These are phyloP conservation scores for Nomia melanderi DNA, from an alignment of 1,140 invertebrate species.

Conservation along the genomic window DNA sequence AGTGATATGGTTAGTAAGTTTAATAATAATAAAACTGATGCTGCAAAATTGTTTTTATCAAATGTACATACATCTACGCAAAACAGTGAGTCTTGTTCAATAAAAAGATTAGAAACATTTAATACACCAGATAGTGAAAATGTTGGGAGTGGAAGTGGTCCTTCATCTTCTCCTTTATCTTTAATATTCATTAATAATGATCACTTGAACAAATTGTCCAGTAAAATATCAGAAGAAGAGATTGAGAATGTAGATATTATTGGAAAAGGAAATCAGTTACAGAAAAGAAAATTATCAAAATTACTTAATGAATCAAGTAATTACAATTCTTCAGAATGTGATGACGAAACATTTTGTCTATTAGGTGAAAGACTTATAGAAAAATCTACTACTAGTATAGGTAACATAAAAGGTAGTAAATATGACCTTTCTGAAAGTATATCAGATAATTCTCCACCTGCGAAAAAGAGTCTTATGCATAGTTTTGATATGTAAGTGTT, in stretches of 20 bases:
- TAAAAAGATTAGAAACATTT: background rate
- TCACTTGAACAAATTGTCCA: background rate
- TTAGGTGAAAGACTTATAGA: slow-evolving; percentile 47
- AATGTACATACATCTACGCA: background rate
- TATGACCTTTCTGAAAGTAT: slow-evolving; percentile 32
- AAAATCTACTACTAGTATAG: background rate
- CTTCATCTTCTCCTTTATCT: background rate
- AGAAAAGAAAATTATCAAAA: background rate
- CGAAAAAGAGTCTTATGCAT: slow-evolving; percentile 52
- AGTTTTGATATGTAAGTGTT: slow-evolving; percentile 65
- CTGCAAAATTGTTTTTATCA: background rate
- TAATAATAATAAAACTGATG: background rate
- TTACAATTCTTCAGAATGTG: background rate
- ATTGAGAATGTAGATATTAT: background rate
- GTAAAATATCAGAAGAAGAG: background rate
- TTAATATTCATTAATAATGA: background rate
- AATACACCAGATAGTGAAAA: background rate
- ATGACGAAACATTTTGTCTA: slow-evolving; percentile 64
- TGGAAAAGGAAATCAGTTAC: background rate
- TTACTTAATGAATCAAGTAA: background rate
- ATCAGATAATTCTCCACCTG: slow-evolving; percentile 42
- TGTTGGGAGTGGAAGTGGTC: background rate
- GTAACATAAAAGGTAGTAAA: slow-evolving; percentile 12
- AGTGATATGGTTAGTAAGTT: background rate
- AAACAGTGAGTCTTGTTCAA: background rate